Base-by-base conservation (phyloP, 2,888 invertebrate species). In the Cataglyphis albicans region DNA sequence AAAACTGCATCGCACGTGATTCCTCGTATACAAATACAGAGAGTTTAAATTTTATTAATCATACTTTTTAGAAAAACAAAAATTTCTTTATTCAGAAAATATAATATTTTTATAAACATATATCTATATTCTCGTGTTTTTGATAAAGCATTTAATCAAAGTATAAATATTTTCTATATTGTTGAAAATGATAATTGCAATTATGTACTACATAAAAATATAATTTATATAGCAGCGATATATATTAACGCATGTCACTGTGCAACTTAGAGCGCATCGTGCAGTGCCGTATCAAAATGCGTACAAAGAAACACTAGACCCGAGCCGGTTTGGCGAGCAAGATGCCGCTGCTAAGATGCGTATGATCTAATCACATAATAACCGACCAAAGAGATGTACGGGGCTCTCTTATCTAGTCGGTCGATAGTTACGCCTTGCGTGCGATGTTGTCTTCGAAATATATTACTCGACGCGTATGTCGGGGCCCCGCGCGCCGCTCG, bases 341-440 rank as follows among this genome's bases (percentile, higher is more conserved):
- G 44, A 72, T 72, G 73, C 72, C 72, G 72, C 59, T 44, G 59
- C 44, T 41, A 57, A 72, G 73, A 44, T 78, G 78, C 78, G 72
- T 78, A 70, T 55, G 78, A 78, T 78, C 78, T 78, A 78, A 78
- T 78, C 78, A 78, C 59, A 59, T 78, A 78, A 78, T 78, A 78
- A 72, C 72, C 72, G 59, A 59, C 72, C 78, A 15, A 59, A 32
- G 72, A 78, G 78, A 78, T 72, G 41, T 78, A 57, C 59, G 72
- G 12, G 52, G 59, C 25, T 72, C 57, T 55, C 78, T 72, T 78
- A 78, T 78, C 78, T 72, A 78, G 78, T 18, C 72, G 57, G 57
- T 25, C 73, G 78, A 78, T 78, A 78, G 73, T 78, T 78, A 57
- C 78, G 72, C 78, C 59, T 72, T 44, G 73, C 59, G 73, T 72